Evolutionary conservation across 2,888 invertebrate genomes (phyloP).

Genomic region (Eupithecia centaureata): DNA sequence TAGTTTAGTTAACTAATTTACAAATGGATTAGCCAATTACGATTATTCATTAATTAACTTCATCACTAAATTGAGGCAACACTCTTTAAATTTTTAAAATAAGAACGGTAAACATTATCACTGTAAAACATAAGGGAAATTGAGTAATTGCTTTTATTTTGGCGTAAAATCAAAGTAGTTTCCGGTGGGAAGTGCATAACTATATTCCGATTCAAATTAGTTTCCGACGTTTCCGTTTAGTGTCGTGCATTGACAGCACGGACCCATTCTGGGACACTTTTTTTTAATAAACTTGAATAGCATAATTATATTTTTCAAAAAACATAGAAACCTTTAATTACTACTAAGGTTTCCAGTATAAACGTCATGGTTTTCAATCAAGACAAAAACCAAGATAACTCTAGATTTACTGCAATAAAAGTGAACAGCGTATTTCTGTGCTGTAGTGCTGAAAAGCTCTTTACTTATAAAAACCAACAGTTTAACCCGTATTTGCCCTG

Average conservation of each 20-base stretch:
- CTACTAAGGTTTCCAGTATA: background rate
- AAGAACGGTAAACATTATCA: background rate
- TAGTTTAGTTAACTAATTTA: background rate
- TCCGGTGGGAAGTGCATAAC: slow-evolving; percentile 75
- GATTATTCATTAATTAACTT: background rate
- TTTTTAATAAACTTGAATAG: background rate
- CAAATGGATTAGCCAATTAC: background rate
- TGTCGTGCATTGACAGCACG: slow-evolving; percentile 46
- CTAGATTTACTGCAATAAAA: too few relatives aligned
- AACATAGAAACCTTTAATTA: background rate
- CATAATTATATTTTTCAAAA: background rate
- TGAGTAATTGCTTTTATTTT: slow-evolving; percentile 21
- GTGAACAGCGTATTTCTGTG: too few relatives aligned
- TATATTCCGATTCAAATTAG: slow-evolving; percentile 77
- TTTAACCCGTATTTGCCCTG: slow-evolving; percentile 19
- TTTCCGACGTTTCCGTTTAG: slow-evolving; percentile 58
- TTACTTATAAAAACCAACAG: slow-evolving; percentile 21
- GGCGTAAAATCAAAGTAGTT: slow-evolving; percentile 47
- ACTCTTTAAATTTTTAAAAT: background rate
- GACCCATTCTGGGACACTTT: slow-evolving; percentile 24
- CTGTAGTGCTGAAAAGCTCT: background rate
- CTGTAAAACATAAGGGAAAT: slow-evolving; percentile 13
- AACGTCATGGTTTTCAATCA: background rate
- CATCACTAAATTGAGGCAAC: background rate
- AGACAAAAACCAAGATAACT: background rate